phyloP scores from a whole-genome alignment of 2,113 vertebrate species.

The Elephas maximus region DNA sequence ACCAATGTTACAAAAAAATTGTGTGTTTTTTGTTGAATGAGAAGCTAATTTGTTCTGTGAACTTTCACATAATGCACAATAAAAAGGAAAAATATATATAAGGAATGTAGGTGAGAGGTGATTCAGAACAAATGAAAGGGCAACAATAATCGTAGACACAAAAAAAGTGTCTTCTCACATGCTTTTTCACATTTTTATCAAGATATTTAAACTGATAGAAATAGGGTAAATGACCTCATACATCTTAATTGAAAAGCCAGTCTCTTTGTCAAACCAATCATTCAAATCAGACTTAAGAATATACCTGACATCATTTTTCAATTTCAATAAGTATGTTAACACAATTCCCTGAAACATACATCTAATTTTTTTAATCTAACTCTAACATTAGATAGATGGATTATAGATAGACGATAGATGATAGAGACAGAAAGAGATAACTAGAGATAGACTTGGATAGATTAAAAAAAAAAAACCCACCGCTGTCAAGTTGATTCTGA shows the following conservation, averaged over 20 bases:
- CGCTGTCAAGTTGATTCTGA: too few relatives aligned
- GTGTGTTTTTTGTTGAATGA: too few relatives aligned
- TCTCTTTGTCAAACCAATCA: neutral
- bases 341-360: neutral
- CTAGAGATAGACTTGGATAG: neutral
- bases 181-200: neutral
- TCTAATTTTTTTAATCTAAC: neutral
- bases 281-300: neutral
- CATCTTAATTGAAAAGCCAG: neutral
- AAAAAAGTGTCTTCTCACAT: neutral
- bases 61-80: too few relatives aligned
- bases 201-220: neutral
- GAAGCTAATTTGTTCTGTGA: too few relatives aligned
- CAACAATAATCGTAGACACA: neutral
- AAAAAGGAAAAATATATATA: too few relatives aligned
- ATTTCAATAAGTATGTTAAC: conserved; percentile 3
- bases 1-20: too few relatives aligned
- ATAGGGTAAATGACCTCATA: neutral
- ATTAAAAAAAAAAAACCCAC: too few relatives aligned
- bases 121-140: neutral
- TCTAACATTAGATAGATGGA: neutral
- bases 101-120: neutral
- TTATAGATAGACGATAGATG: neutral
- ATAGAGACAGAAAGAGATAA: neutral
- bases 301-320: neutral